Evolutionary conservation across 2,888 invertebrate genomes (phyloP), one percentile per base, ranked within the genome.

Genomic region (Drosophila nr. perissopoda): DNA sequence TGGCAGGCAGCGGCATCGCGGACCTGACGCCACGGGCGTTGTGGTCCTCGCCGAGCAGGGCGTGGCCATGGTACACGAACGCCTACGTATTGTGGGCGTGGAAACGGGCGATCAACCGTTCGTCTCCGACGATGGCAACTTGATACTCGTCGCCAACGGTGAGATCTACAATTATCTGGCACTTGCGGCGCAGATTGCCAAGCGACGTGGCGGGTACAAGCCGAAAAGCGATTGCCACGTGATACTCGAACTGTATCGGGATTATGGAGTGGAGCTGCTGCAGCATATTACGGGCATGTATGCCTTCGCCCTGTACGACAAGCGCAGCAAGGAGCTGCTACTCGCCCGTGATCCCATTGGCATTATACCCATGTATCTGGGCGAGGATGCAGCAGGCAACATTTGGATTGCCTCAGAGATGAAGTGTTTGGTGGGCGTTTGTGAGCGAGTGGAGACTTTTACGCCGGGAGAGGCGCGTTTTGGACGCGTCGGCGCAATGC

Each of bases 391-490:
- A 0, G 69, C 83, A 6, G 93, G 92, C 4, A 93, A 93, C 69
- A 64, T 93, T 7, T 93, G 93, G 93, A 82, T 93, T 0, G 86
- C 93, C 1, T 93, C 93, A n/a, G 93, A 93, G 79, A 89, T 93
- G 91, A 93, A 93, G 74, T 93, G 93, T 49, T 70, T 93, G 65
- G 91, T 91, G 1, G 91, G 86, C 0, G 79, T 87, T 16, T 93
- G 93, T 53, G 64, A 74, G 1, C 83, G 81, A 2, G 75, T 93
- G 5, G 91, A 92, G 59, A 78, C 88, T 0, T 93, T 93, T 70
- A 87, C 90, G 4, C 93, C 93, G 0, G 93, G 93, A 1, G 90
- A 89, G 57, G 79, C 91, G 49, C 82, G 89, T 1, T 83, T 86
- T 18, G 93, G 93, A 0, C 83, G 74, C 8, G 88, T 91, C 1